phyloP scores from a whole-genome alignment of 2,797 vertebrate genomes.

The Tinamus major region DNA sequence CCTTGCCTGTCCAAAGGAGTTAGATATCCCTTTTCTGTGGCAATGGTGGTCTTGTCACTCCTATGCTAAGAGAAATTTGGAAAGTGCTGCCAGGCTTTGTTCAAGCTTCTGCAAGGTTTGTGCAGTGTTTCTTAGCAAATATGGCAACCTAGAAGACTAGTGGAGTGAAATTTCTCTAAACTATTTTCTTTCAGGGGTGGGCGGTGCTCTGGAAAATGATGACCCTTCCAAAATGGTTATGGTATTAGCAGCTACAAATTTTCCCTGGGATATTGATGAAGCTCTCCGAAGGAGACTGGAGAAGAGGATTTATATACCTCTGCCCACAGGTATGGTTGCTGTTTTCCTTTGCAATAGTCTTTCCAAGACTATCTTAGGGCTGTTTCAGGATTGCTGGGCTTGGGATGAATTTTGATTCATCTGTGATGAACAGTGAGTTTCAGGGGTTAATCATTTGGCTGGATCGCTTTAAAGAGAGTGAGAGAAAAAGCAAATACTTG shows the following conservation, averaged over 20 bases:
- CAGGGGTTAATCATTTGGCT: constrained; percentile 25
- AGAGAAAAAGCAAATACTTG: constrained; percentile 6
- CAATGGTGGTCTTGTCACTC: neutral
- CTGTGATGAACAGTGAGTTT: constrained; percentile 29
- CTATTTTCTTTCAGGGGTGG: constrained; percentile 85
- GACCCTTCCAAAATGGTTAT: constrained; percentile 99
- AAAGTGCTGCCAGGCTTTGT: neutral
- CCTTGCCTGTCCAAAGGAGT: neutral
- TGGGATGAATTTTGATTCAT: neutral
- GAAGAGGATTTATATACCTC: constrained; percentile 96
- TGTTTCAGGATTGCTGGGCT: neutral
- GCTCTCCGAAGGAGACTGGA: constrained; percentile 94
- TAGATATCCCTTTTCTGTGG: neutral
- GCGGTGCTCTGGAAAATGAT: constrained; percentile 91
- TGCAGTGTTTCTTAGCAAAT: neutral
- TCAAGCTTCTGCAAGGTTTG: neutral
- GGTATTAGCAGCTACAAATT: constrained; percentile 98
- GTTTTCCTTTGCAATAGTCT: constrained; percentile 22
- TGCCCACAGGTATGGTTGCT: constrained; percentile 89
- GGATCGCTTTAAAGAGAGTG: neutral
- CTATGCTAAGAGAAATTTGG: neutral
- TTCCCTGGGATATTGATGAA: constrained; percentile 99
- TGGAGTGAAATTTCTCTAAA: neutral
- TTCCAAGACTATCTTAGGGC: neutral
- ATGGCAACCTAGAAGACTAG: neutral